A percentile compares a stretch with the other conserved stretches of the same genome.
phyloP scores from a whole-genome alignment of 2,113 vertebrate genomes.

The Sander lucioperca region DNA sequence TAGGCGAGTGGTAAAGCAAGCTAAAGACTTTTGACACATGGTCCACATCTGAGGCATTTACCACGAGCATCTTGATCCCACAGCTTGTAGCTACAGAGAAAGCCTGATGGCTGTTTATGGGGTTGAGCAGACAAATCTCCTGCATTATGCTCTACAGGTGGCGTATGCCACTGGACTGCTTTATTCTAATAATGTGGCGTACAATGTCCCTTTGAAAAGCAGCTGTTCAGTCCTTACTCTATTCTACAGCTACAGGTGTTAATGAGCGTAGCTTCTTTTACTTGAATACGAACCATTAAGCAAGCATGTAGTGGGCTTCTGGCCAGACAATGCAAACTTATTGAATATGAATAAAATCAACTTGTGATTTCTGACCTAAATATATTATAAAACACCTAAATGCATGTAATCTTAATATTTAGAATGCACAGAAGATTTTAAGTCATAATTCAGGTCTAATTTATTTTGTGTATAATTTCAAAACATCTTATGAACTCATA shows the following conservation, averaged over 20 bases:
- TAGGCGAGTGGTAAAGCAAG: constrained; percentile 56
- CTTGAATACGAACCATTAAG: constrained; percentile 43
- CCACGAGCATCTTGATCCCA: constrained; percentile 62
- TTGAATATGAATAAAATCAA: neutral
- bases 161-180: constrained; percentile 61
- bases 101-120: constrained; percentile 63
- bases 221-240: constrained; percentile 26
- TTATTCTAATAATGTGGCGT: constrained; percentile 28
- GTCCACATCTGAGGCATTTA: constrained; percentile 69
- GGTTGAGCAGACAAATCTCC: constrained; percentile 66
- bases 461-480: neutral
- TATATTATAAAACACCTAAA: neutral
- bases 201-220: constrained; percentile 34
- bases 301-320: constrained; percentile 12
- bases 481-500: neutral
- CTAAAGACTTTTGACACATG: constrained; percentile 74
- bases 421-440: neutral
- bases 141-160: constrained; percentile 69
- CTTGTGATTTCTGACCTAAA: neutral
- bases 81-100: constrained; percentile 58
- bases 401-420: neutral
- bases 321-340: constrained; percentile 22
- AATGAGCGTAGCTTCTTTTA: constrained; percentile 48
- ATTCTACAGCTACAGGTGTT: constrained; percentile 50
- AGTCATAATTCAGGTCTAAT: neutral